phyloP scores from a whole-genome alignment of 1,140 invertebrate genomes.

The Lepidotrigona ventralis region DNA sequence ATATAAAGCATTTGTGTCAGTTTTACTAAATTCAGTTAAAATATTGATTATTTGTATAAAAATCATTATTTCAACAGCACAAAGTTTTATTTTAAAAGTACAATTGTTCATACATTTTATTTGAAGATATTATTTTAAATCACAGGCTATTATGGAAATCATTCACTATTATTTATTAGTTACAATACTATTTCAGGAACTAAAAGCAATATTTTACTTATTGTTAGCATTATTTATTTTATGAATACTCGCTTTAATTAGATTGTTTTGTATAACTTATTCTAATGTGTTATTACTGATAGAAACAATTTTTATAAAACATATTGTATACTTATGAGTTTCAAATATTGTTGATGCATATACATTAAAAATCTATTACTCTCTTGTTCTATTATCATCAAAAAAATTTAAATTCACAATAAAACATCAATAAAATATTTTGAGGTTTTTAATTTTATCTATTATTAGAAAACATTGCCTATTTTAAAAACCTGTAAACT shows the following conservation, averaged over 20 bases:
- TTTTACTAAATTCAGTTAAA: not conserved
- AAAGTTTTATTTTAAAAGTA: not conserved
- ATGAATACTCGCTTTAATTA: not conserved
- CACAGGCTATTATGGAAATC: slow-evolving; percentile 1
- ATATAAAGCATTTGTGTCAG: not conserved
- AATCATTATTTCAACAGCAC: not conserved
- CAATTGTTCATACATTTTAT: not conserved
- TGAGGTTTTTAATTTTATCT: not conserved
- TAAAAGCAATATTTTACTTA: not conserved
- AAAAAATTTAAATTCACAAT: not conserved
- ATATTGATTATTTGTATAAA: not conserved
- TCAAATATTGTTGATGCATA: not conserved
- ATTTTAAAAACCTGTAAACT: not conserved
- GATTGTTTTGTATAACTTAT: not conserved
- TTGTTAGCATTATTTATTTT: not conserved
- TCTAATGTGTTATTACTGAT: not conserved
- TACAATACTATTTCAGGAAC: not conserved
- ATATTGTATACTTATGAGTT: not conserved
- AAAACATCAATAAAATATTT: not conserved
- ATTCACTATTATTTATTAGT: slow-evolving; percentile 11
- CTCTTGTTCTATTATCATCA: not conserved
- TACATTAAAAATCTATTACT: not conserved
- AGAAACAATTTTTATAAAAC: not conserved
- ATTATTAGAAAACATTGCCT: not conserved
- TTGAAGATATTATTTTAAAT: not conserved